phyloP scores from a whole-genome alignment of 1,140 invertebrate species.

The Papilio machaon region DNA sequence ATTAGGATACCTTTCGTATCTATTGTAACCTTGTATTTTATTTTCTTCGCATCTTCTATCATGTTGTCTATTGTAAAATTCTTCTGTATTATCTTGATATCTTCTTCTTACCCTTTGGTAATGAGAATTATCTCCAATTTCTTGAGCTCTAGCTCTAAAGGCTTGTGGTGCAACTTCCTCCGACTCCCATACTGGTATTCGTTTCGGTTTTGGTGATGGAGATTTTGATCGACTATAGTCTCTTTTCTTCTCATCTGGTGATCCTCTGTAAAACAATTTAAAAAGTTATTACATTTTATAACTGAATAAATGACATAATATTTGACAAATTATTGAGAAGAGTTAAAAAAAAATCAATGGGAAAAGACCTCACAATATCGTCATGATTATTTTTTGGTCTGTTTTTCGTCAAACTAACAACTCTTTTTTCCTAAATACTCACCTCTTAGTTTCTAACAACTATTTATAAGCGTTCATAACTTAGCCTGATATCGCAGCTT shows the following conservation, averaged over 20 bases:
- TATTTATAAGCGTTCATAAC: neutral
- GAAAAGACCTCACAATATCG: too few species aligned
- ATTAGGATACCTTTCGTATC: conserved; percentile 48
- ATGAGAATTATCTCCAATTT: conserved; percentile 48
- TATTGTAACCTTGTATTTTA: conserved; percentile 50
- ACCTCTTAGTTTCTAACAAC: neutral
- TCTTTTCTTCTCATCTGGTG: conserved; percentile 55
- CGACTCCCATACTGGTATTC: conserved; percentile 64
- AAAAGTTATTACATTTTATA: conserved; percentile 7
- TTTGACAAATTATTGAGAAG: too few species aligned
- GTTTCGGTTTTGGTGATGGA: conserved; percentile 54
- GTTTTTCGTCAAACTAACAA: neutral
- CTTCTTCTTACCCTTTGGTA: conserved; percentile 46
- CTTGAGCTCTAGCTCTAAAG: conserved; percentile 45
- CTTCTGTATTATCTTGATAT: conserved; percentile 43
- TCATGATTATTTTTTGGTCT: too few species aligned
- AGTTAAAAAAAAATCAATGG: too few species aligned
- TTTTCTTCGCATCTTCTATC: conserved; percentile 51
- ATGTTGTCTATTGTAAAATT: conserved; percentile 41
- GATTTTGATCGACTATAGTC: conserved; percentile 58
- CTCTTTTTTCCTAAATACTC: neutral
- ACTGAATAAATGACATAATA: neutral
- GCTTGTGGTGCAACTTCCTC: conserved; percentile 46
- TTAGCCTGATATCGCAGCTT: neutral
- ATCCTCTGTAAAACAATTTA: conserved; percentile 53